Evolutionary conservation across 2,797 vertebrate genomes (phyloP).

Genomic region (Schizopygopsis pylzovi): DNA sequence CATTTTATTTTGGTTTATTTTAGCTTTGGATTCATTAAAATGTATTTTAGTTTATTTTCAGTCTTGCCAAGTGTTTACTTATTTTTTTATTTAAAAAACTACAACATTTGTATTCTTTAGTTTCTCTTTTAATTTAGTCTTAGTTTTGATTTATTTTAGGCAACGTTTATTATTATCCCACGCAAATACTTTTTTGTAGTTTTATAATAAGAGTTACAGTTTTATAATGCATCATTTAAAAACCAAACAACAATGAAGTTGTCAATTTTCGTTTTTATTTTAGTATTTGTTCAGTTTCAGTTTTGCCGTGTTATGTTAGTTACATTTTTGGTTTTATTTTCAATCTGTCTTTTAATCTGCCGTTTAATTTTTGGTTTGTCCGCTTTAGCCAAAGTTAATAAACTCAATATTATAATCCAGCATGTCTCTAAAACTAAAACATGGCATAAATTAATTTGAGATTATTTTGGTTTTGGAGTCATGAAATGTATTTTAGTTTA

Average conservation of each 20-base stretch:
- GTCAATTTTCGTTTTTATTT: not conserved
- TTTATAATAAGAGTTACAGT: not conserved
- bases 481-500: not conserved
- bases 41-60: not conserved
- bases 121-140: not conserved
- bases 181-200: not conserved
- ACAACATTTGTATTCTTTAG: not conserved
- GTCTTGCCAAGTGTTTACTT: not conserved
- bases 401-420: not conserved
- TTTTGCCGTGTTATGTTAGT: not conserved
- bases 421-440: not conserved
- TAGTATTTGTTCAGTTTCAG: not conserved
- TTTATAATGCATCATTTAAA: not conserved
- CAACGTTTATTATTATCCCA: not conserved
- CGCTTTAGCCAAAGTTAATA: too few species aligned
- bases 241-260: not conserved
- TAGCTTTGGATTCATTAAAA: not conserved
- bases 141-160: not conserved
- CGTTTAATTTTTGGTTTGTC: not conserved
- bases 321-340: not conserved
- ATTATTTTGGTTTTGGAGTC: not conserved
- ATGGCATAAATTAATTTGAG: not conserved
- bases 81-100: not conserved
- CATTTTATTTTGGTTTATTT: not conserved
- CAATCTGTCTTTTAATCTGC: not conserved